Evolutionary conservation across 2,797 vertebrate species (phyloP).

Genomic region (Euphonia xanthogaster): DNA sequence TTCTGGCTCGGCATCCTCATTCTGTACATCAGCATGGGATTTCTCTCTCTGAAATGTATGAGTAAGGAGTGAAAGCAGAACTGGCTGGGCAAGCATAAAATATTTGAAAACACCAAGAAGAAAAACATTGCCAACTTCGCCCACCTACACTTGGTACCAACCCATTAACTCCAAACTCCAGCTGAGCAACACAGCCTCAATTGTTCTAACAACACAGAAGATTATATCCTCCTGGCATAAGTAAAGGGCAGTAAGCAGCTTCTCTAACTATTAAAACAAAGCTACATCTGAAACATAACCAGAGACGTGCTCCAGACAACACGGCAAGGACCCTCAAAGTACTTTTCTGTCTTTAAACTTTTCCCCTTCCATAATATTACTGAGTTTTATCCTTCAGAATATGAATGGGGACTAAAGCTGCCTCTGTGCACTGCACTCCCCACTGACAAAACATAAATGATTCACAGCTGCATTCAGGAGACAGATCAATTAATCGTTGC

Average conservation of each 20-base stretch:
- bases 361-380: not conserved
- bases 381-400: slow-evolving; percentile 2
- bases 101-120: slow-evolving; percentile 38
- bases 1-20: not conserved
- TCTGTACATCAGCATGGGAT: not conserved
- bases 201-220: not conserved
- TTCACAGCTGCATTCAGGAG: slow-evolving; percentile 59
- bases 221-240: not conserved
- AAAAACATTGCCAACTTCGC: not conserved
- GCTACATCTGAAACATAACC: not conserved
- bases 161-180: slow-evolving; percentile 35
- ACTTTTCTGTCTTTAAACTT: not conserved
- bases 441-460: slow-evolving; percentile 64
- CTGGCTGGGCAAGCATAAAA: slow-evolving; percentile 35
- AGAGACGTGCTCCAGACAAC: not conserved
- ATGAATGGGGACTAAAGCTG: slow-evolving; percentile 1
- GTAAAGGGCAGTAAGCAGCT: not conserved
- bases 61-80: slow-evolving; percentile 42
- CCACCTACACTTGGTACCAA: slow-evolving; percentile 38
- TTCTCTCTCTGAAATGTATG: slow-evolving; percentile 34
- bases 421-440: slow-evolving; percentile 13
- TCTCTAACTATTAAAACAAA: not conserved
- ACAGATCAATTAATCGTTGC: slow-evolving; percentile 66
- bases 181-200: slow-evolving; percentile 17
- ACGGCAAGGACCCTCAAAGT: not conserved